phyloP scores from a whole-genome alignment of 1,140 invertebrate genomes.

The Aphidius gifuensis region DNA sequence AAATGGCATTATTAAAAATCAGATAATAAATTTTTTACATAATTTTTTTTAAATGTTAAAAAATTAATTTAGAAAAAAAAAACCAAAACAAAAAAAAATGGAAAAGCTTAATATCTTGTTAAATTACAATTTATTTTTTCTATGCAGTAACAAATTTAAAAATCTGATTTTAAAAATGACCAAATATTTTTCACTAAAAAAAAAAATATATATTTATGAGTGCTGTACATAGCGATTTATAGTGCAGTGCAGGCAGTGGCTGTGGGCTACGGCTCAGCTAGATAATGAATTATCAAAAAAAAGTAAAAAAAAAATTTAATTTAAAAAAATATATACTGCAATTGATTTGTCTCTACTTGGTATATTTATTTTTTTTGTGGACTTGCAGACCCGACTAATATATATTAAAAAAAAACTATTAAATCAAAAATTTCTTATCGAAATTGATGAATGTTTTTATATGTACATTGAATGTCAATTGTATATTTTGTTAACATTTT shows the following conservation, averaged over 20 bases:
- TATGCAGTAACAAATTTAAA: background rate
- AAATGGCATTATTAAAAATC: slow-evolving; percentile 39
- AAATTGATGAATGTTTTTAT: slow-evolving; percentile 46
- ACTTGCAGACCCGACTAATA: slow-evolving; percentile 25
- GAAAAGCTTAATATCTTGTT: too few relatives aligned
- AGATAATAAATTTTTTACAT: slow-evolving; percentile 1
- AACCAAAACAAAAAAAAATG: background rate
- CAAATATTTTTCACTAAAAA: too few relatives aligned
- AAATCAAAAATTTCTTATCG: background rate
- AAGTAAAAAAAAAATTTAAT: slow-evolving; percentile 29
- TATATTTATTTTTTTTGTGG: slow-evolving; percentile 18
- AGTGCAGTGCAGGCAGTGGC: slow-evolving; percentile 54
- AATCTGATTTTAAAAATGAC: background rate
- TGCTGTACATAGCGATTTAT: slow-evolving; percentile 51
- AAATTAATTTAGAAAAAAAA: background rate
- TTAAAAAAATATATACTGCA: slow-evolving; percentile 33
- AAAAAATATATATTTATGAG: slow-evolving; percentile 37
- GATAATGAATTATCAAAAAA: slow-evolving; percentile 24
- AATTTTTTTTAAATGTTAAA: background rate
- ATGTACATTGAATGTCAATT: slow-evolving; percentile 51
- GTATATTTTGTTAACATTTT: slow-evolving; percentile 26
- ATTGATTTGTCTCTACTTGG: slow-evolving; percentile 7
- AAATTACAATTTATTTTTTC: too few relatives aligned
- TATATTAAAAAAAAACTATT: slow-evolving; percentile 1
- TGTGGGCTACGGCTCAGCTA: slow-evolving; percentile 54